These are phyloP conservation scores for Hippoglossus stenolepis DNA, from an alignment of 2,113 vertebrate genomes.

Conservation along the genomic window DNA sequence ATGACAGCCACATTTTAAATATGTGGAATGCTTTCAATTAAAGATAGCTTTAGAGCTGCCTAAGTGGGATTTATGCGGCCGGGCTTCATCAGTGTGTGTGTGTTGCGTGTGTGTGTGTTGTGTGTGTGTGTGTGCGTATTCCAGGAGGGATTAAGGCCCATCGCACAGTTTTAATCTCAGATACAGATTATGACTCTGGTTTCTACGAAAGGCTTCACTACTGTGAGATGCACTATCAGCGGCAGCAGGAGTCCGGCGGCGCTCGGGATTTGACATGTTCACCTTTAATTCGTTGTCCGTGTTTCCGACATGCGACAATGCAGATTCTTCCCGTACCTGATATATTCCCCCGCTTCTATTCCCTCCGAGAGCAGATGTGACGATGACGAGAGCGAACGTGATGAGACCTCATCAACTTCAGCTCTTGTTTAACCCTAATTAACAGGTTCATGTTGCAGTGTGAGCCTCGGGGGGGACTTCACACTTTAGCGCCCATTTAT, in stretches of 20 bases:
- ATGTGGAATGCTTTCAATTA: slow-evolving; percentile 66
- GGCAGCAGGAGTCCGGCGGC: neutral
- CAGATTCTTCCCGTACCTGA: neutral
- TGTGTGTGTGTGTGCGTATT: slow-evolving; percentile 11
- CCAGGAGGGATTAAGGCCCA: slow-evolving; percentile 55
- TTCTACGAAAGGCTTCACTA: slow-evolving; percentile 48
- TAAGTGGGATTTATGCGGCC: slow-evolving; percentile 57
- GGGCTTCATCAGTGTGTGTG: slow-evolving; percentile 44
- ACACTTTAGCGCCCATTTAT: slow-evolving; percentile 25
- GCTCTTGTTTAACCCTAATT: slow-evolving; percentile 25
- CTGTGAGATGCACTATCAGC: neutral
- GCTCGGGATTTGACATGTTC: neutral
- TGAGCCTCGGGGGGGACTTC: slow-evolving; percentile 16
- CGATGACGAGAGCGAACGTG: neutral
- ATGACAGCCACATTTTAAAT: slow-evolving; percentile 42
- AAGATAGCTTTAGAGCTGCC: slow-evolving; percentile 46
- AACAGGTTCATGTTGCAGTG: slow-evolving; percentile 33
- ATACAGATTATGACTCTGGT: slow-evolving; percentile 63
- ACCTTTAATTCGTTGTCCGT: neutral
- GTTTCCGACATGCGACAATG: neutral
- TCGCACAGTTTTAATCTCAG: slow-evolving; percentile 64
- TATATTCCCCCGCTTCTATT: neutral
- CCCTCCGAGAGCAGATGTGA: neutral
- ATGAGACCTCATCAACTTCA: neutral
- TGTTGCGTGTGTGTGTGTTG: slow-evolving; percentile 12